A percentile compares a stretch with the other conserved stretches of the same genome.
Evolutionary conservation across 35 echinoderm and acorn worm species (phyloP).

Genomic region (Heliocidaris tuberculata): DNA sequence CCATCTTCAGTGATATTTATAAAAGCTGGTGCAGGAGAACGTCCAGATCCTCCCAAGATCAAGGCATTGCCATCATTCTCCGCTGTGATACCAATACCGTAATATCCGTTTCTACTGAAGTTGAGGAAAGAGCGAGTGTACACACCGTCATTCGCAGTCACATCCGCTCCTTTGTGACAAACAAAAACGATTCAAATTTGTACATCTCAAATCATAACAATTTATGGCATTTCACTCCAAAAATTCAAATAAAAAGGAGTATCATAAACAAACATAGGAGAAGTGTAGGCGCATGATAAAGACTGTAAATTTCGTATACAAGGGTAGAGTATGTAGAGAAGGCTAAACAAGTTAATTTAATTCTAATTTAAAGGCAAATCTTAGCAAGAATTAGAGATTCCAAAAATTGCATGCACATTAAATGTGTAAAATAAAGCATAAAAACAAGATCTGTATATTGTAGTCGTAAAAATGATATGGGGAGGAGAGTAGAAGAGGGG

Average conservation of each 20-base stretch:
- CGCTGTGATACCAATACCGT: conserved; percentile 60
- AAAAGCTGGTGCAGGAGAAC: neutral
- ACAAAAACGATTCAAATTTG: neutral
- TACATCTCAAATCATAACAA: neutral
- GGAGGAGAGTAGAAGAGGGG: no score
- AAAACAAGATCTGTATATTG: no score
- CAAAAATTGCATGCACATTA: no score
- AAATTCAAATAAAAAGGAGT: neutral
- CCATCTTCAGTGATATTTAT: conserved; percentile 7
- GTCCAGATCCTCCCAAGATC: neutral
- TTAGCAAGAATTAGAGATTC: neutral
- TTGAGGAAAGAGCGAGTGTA: conserved; percentile 66
- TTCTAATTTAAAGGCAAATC: neutral
- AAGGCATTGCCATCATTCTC: conserved; percentile 51
- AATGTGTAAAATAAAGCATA: no score
- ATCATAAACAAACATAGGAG: neutral
- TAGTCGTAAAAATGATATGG: no score
- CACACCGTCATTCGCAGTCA: conserved; percentile 65
- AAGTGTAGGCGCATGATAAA: neutral
- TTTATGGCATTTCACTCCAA: neutral
- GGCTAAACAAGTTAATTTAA: no score
- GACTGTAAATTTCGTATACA: neutral
- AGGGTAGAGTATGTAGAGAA: no score
- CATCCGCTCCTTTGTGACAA: conserved; percentile 56
- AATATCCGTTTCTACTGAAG: conserved; percentile 56